Percentiles rank a stretch among this genome's conserved stretches.
These are phyloP conservation scores for Cercopithecus mona DNA, from an alignment of 2,113 vertebrate genomes.

Conservation along the genomic window DNA sequence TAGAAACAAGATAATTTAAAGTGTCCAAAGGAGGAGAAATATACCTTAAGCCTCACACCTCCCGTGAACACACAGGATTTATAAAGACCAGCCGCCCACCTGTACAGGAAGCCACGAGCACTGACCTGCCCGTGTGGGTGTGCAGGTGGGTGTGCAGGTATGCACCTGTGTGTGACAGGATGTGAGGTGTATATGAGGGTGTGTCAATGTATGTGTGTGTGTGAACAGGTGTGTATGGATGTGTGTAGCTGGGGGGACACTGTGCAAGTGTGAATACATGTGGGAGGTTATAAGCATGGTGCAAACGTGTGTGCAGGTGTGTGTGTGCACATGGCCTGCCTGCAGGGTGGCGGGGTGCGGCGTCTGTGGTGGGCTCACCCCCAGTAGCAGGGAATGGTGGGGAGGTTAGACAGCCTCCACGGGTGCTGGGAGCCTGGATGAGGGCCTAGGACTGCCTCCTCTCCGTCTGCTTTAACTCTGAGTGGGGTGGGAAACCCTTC, in stretches of 20 bases:
- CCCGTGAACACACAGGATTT: accelerated
- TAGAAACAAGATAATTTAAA: not conserved
- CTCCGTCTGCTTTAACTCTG: not conserved
- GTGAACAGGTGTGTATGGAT: accelerated
- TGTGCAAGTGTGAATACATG: no score
- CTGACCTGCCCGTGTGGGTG: not conserved
- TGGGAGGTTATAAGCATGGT: not conserved
- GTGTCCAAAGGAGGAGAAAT: not conserved
- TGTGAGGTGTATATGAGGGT: accelerated
- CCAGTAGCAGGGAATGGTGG: accelerated
- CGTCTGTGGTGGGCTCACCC: not conserved
- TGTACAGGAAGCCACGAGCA: not conserved
- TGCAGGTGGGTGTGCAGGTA: not conserved
- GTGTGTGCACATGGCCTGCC: accelerated
- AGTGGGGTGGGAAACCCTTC: not conserved
- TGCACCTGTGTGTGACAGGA: no score
- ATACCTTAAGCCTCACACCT: not conserved
- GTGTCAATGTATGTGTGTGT: not conserved
- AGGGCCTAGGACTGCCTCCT: accelerated
- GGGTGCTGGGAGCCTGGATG: accelerated
- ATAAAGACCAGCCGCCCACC: not conserved
- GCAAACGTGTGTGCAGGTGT: not conserved
- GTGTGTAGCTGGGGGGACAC: not conserved
- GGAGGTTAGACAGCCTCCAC: accelerated
- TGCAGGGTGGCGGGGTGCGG: accelerated